phyloP scores from a whole-genome alignment of 2,888 invertebrate genomes.

The Marronus borbonicus region DNA sequence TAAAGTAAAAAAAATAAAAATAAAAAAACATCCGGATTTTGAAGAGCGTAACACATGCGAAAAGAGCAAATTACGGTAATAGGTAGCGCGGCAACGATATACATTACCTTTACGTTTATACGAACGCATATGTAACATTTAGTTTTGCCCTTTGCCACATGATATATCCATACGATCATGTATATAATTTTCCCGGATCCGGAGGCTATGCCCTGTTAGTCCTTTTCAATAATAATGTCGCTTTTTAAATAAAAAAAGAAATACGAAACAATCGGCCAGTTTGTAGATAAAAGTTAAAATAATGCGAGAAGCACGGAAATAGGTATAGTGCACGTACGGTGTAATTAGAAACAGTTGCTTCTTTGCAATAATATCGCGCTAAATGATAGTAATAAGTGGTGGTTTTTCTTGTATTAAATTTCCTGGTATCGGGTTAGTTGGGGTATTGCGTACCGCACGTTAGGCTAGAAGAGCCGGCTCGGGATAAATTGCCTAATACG shows the following conservation, averaged over 20 bases:
- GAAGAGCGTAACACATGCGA: constrained; percentile 5
- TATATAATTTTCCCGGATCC: constrained; percentile 31
- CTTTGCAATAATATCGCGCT: constrained; percentile 19
- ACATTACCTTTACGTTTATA: background rate
- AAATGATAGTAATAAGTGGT: constrained; percentile 34
- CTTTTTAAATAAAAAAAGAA: background rate
- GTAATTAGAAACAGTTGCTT: constrained; percentile 41
- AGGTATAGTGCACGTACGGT: background rate
- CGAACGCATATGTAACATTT: background rate
- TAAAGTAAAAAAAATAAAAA: too few species aligned
- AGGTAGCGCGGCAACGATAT: background rate
- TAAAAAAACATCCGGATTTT: too few species aligned
- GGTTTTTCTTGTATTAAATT: background rate
- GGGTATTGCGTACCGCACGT: background rate
- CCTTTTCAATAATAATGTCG: constrained; percentile 19
- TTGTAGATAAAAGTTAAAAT: constrained; percentile 36
- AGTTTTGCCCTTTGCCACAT: constrained; percentile 36
- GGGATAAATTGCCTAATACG: constrained; percentile 10
- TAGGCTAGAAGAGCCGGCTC: constrained; percentile 19
- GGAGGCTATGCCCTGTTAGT: constrained; percentile 1
- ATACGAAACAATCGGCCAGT: constrained; percentile 18
- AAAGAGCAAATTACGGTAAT: constrained; percentile 18
- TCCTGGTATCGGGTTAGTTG: background rate
- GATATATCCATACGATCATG: constrained; percentile 33
- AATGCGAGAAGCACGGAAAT: constrained; percentile 5